Conservation (phyloP, 2,888 invertebrate genomes). For the Himalopsyche tibetana region DNA sequence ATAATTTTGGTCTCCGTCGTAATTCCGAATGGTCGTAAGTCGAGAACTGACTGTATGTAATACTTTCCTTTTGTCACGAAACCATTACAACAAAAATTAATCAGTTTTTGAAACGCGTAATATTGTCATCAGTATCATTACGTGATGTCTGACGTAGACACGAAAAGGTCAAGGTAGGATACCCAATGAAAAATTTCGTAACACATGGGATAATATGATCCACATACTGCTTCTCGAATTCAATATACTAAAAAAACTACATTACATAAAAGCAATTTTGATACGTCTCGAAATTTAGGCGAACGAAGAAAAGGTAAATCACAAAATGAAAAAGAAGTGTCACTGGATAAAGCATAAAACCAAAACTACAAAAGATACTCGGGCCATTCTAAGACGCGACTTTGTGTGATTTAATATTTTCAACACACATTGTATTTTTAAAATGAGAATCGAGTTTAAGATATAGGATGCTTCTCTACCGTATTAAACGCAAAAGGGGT, state of each 20-base stretch:
- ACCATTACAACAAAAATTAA: too few species aligned
- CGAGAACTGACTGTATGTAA: too few species aligned
- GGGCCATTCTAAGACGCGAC: not conserved
- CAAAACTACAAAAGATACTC: slow-evolving; percentile 13
- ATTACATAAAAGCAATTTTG: slow-evolving; percentile 32
- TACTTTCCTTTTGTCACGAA: too few species aligned
- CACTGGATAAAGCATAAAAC: slow-evolving; percentile 12
- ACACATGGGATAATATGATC: slow-evolving; percentile 32
- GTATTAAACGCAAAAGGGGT: too few species aligned
- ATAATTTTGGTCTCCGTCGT: too few species aligned
- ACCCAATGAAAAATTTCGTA: slow-evolving; percentile 32
- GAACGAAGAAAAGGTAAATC: slow-evolving; percentile 30
- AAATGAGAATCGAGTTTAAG: too few species aligned
- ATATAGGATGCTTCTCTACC: too few species aligned
- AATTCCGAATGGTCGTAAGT: too few species aligned
- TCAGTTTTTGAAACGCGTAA: not conserved
- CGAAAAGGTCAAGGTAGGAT: slow-evolving; percentile 8
- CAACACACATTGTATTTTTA: too few species aligned
- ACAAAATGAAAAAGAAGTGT: slow-evolving; percentile 36
- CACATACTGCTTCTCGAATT: slow-evolving; percentile 7
- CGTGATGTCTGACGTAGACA: not conserved
- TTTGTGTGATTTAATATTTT: too few species aligned
- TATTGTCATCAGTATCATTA: not conserved
- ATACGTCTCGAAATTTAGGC: slow-evolving; percentile 27
- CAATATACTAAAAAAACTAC: slow-evolving; percentile 27